Conservation (phyloP, 2,797 vertebrate species). For the Nyctalus aviator region DNA sequence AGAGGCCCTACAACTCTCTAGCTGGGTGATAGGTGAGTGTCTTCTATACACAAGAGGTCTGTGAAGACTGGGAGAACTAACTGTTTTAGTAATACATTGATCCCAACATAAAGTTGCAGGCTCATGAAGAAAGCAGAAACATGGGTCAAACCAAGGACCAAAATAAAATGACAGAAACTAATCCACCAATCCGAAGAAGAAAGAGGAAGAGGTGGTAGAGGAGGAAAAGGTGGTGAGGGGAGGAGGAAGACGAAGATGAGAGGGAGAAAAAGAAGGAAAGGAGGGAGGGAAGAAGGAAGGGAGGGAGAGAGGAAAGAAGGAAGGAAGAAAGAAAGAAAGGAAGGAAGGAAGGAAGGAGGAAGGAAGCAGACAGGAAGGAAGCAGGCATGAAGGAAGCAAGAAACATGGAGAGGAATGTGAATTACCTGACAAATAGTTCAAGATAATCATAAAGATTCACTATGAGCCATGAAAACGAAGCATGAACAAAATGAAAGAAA, state of each 20-base stretch:
- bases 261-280: too few relatives aligned
- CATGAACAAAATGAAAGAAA: neutral
- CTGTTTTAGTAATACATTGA: neutral
- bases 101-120: neutral
- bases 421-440: neutral
- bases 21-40: neutral
- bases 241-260: too few relatives aligned
- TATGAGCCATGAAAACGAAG: neutral
- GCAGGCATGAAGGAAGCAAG: too few relatives aligned
- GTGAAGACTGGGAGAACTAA: neutral
- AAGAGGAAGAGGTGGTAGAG: too few relatives aligned
- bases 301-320: neutral
- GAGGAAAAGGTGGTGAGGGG: too few relatives aligned
- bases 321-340: neutral
- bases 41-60: neutral
- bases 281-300: neutral
- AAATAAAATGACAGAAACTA: neutral
- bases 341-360: too few relatives aligned
- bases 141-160: neutral
- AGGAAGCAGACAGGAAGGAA: neutral
- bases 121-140: neutral
- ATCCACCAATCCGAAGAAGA: neutral
- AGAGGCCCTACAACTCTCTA: neutral
- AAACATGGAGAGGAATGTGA: neutral
- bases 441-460: neutral